Evolutionary conservation across 2,888 invertebrate genomes (phyloP), one percentile per base, ranked within the genome.

Genomic region (Himalopsyche tibetana): DNA sequence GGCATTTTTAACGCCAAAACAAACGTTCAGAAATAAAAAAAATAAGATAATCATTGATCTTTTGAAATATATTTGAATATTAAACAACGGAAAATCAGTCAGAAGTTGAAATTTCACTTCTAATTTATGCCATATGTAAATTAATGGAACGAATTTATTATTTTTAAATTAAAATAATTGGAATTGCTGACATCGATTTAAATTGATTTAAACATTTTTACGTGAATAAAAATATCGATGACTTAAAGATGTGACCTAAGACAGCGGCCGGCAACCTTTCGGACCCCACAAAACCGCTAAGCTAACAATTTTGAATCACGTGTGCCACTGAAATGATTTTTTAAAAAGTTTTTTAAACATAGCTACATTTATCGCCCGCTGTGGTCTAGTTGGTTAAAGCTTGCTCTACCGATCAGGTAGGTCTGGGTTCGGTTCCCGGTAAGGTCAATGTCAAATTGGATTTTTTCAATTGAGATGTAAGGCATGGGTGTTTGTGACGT

Each of bases 1-100:
- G 63, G 19, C n/a, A 63, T 63, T 19, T 63, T 63, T 63, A 63
- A 63, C 63, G 63, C 63, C 63, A 63, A 63, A 63, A 63, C 63
- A 63, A 63, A 63, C 28, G 6, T 19, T 3, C 63, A 63, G 28
- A 63, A 63, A 19, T 63, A 63, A 63, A 63, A 63, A 63, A 63
- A 63, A 63, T 19, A 19, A 51, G 19, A 63, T 63, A 19, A 63
- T 63, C 19, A 19, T 19, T 15, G 63, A 63, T 51, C 12, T 51
- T 51, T 51, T 15, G 15, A 51, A 51, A 51, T 19, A 63, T 63
- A 63, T 63, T 63, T 19, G 63, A 63, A 19, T 19, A 63, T 19
- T 19, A 4, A 51, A 15, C 51, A 51, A 51, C 15, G 2, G 19
- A 63, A 19, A 63, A 19, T 63, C 63, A 63, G 63, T 19, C 19